Evolutionary conservation across 2,888 invertebrate genomes (phyloP).

Genomic region (Cephus rjabovi): DNA sequence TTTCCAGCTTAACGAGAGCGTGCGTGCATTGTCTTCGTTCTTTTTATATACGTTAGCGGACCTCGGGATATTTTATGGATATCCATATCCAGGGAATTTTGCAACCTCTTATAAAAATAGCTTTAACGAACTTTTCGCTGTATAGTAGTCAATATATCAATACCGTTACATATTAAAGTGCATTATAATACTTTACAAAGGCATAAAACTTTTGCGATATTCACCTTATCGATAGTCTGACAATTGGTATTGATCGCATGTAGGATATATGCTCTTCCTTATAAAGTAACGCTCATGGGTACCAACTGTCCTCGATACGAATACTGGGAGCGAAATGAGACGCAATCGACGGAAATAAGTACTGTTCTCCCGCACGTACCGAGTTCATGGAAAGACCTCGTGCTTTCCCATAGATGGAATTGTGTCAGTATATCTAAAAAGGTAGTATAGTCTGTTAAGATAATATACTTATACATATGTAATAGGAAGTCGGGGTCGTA

Average conservation of each 20-base stretch:
- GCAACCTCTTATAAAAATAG: background rate
- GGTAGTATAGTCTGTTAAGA: background rate
- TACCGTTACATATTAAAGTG: background rate
- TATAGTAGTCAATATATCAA: background rate
- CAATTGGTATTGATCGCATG: background rate
- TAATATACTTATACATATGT: background rate
- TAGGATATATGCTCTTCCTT: background rate
- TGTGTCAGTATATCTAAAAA: background rate
- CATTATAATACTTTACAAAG: background rate
- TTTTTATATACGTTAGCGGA: constrained; percentile 13
- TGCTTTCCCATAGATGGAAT: background rate
- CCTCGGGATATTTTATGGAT: background rate
- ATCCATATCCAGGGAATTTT: background rate
- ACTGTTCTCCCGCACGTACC: background rate
- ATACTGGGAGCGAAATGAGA: background rate
- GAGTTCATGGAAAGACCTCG: background rate
- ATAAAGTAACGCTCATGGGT: background rate
- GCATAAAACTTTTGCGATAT: background rate
- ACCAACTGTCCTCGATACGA: background rate
- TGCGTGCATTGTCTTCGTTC: constrained; percentile 22
- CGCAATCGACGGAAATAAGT: background rate
- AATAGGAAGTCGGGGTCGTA: background rate
- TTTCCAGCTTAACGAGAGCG: constrained; percentile 23
- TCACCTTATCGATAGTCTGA: background rate
- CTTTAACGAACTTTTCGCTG: background rate